Evolutionary conservation across 2,797 vertebrate genomes (phyloP).

Genomic region (Chelmon rostratus): DNA sequence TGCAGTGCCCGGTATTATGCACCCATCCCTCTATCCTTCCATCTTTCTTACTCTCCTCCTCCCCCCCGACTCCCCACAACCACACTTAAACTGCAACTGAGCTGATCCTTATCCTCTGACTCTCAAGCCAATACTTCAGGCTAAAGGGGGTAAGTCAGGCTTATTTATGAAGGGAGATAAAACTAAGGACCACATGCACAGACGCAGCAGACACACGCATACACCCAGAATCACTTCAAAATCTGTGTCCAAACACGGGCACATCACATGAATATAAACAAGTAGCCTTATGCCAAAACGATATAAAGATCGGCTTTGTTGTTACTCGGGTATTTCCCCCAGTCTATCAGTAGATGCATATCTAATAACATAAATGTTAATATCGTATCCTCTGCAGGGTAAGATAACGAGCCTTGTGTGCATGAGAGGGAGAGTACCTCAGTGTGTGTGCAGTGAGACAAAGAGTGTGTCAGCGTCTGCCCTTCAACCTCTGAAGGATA

Average conservation of each 20-base stretch:
- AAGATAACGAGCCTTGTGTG: not conserved
- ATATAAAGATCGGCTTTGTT: conserved; percentile 27
- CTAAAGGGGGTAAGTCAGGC: conserved; percentile 35
- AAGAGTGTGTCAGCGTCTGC: conserved; percentile 12
- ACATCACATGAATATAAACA: conserved; percentile 26
- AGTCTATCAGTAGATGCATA: conserved; percentile 18
- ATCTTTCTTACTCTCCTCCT: conserved; percentile 61
- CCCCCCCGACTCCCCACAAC: conserved; percentile 9
- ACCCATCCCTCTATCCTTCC: conserved; percentile 72
- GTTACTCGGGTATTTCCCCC: not conserved
- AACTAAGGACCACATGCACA: conserved; percentile 30
- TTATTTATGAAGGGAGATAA: conserved; percentile 61
- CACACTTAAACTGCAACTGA: conserved; percentile 68
- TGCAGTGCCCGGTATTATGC: conserved; percentile 78
- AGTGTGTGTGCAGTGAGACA: not conserved
- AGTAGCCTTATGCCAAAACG: not conserved
- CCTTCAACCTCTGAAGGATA: conserved; percentile 39
- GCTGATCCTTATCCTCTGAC: conserved; percentile 74
- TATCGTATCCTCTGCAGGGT: conserved; percentile 3
- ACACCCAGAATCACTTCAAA: not conserved
- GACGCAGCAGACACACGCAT: not conserved
- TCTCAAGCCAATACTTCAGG: conserved; percentile 58
- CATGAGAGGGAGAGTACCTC: not conserved
- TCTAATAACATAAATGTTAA: conserved; percentile 31
- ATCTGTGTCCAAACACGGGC: conserved; percentile 20